Percentiles rank a stretch among this genome's conserved stretches.
These are phyloP conservation scores for Drosophila prosaltans DNA, from an alignment of 1,140 invertebrate genomes.

Conservation along the genomic window DNA sequence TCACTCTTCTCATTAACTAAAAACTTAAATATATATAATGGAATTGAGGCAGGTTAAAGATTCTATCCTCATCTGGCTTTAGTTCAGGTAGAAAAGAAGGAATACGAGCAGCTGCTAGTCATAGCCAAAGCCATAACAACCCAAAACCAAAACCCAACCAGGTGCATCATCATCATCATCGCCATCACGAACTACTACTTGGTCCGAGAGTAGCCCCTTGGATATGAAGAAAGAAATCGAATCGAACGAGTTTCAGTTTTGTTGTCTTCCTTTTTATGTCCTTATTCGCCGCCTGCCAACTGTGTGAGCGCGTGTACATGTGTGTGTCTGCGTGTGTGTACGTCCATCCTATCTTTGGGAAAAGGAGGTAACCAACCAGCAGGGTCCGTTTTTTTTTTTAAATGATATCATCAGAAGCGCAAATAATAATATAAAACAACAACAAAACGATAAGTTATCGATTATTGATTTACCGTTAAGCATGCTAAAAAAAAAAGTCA, in stretches of 20 bases:
- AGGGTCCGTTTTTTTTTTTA: not conserved
- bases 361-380: conserved; percentile 4
- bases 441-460: conserved; percentile 1
- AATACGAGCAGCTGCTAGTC: conserved; percentile 1
- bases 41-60: conserved; percentile 7
- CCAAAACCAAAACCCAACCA: not conserved
- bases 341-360: conserved; percentile 42
- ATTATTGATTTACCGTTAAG: conserved; percentile 1
- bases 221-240: conserved; percentile 24
- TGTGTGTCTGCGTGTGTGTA: conserved; percentile 14
- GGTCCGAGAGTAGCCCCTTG: not conserved
- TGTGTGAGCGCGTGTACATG: conserved; percentile 17
- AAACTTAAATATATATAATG: not conserved
- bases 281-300: conserved; percentile 63
- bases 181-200: not conserved
- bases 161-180: not conserved
- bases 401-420: not conserved
- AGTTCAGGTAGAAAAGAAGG: not conserved
- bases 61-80: not conserved
- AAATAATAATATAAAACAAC: not conserved
- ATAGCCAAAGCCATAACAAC: not conserved
- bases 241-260: conserved; percentile 55
- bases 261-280: conserved; percentile 67
- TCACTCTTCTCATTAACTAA: not conserved
- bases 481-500: not conserved